These are phyloP conservation scores for Copidosoma floridanum DNA, from an alignment of 1,140 invertebrate genomes.

Conservation along the genomic window DNA sequence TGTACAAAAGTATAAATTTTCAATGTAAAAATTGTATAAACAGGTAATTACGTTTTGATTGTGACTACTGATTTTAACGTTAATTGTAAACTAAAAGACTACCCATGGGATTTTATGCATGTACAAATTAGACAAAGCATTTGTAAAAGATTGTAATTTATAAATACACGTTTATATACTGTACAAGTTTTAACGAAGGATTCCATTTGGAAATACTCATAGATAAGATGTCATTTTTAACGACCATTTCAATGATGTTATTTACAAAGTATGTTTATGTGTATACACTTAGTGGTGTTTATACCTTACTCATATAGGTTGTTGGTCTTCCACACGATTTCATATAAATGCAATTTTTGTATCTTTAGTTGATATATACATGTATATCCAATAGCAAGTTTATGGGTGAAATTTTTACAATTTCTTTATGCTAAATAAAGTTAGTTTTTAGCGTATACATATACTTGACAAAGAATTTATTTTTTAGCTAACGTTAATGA, in stretches of 20 bases:
- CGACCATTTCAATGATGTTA: no score
- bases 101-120: not conserved
- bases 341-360: conserved; percentile 7
- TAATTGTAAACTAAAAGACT: conserved; percentile 19
- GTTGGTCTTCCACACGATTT: no score
- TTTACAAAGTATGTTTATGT: not conserved
- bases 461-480: no score
- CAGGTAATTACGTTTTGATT: not conserved
- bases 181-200: not conserved
- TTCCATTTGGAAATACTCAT: not conserved
- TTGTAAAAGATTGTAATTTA: conserved; percentile 17
- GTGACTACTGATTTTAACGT: not conserved
- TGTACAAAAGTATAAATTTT: no score
- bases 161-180: conserved; percentile 2
- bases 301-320: not conserved
- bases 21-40: not conserved
- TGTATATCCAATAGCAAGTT: no score
- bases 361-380: no score
- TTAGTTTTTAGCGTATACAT: no score
- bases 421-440: no score
- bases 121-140: conserved; percentile 10
- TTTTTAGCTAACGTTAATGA: no score
- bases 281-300: not conserved
- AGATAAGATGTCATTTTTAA: not conserved
- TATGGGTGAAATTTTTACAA: no score